Base-by-base conservation (phyloP, 2,113 vertebrate genomes). In the Eurypyga helias region DNA sequence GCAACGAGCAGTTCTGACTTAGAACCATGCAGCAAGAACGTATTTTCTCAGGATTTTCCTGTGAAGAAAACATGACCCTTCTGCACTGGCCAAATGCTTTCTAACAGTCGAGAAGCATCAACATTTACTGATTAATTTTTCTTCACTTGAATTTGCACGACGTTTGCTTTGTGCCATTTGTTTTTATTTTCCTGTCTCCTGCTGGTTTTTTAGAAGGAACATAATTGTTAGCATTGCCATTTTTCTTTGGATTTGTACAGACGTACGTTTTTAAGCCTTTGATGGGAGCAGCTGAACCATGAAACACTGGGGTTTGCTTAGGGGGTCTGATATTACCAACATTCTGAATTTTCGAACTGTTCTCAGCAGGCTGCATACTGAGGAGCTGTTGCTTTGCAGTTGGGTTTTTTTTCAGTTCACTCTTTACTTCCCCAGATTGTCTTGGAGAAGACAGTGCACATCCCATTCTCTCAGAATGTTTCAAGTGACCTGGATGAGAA, bases 211-310 rank as follows among this genome's bases (percentile, higher is more conserved):
- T 92, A 60, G 96, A 51, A 26, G 87, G 87, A 20, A 73, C 85
- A 0, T 67, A 93, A 93, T 18, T 93, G 55, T 48, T 79, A 4
- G 52, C 43, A 8, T 21, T 91, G 36, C 97, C 97, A 10, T 97
- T 98, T 83, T 97, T 98, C 96, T 97, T 98, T 58, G 96, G 93
- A 21, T 96, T 93, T 24, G 85, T 17, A 18, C 75, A 71, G 0
- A 9, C 4, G 0, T 78, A 92, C 2, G 92, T n/a, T 67, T 92
- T 94, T 46, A 96, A 36, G 24, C 92, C 80, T 96, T 93, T 97
- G 33, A 55, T 16, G 41, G 97, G 46, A 45, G 77, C 94, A 8
- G 64, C 21, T 9, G 97, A 31, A 45, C 91, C 82, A 9, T 93
- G 82, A 10, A 76, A 52, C 1, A 23, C 4, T 0, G 83, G 61